Percentiles rank a stretch among this genome's conserved stretches.
Conservation (phyloP, 2,113 vertebrate species). For the Cromileptes altivelis region DNA sequence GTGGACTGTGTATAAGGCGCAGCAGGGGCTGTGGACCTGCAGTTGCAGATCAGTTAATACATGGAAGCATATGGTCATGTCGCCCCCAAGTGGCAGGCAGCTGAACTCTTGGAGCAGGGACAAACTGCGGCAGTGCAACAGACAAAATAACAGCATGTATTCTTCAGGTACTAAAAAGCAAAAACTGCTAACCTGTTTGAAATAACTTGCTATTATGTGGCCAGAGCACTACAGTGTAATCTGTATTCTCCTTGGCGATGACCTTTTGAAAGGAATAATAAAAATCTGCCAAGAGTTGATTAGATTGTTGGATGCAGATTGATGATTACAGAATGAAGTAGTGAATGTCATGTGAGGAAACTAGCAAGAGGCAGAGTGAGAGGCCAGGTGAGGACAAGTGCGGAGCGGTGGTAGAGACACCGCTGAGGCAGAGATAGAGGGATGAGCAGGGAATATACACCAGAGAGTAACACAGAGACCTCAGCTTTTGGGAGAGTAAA, state of each 20-base stretch:
- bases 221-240: neutral
- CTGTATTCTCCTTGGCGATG: constrained; percentile 3
- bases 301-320: constrained; percentile 21
- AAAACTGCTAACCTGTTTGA: constrained; percentile 8
- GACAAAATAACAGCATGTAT: constrained; percentile 27
- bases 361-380: constrained; percentile 25
- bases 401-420: neutral
- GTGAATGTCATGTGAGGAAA: constrained; percentile 18
- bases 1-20: constrained; percentile 49
- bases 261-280: constrained; percentile 50
- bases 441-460: neutral
- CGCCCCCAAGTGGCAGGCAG: constrained; percentile 81
- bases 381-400: constrained; percentile 44
- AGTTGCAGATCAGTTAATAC: constrained; percentile 32
- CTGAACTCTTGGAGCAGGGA: constrained; percentile 46
- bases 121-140: constrained; percentile 68
- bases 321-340: constrained; percentile 29
- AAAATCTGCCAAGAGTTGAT: constrained; percentile 18
- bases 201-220: constrained; percentile 1
- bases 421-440: neutral
- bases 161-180: constrained; percentile 26
- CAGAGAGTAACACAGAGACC: neutral
- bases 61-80: constrained; percentile 71
- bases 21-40: constrained; percentile 56
- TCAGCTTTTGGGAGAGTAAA: constrained; percentile 8